A percentile compares a stretch with the other conserved stretches of the same genome.
Evolutionary conservation across 2,888 invertebrate species (phyloP).

Genomic region (Acanthosepion esculentum): DNA sequence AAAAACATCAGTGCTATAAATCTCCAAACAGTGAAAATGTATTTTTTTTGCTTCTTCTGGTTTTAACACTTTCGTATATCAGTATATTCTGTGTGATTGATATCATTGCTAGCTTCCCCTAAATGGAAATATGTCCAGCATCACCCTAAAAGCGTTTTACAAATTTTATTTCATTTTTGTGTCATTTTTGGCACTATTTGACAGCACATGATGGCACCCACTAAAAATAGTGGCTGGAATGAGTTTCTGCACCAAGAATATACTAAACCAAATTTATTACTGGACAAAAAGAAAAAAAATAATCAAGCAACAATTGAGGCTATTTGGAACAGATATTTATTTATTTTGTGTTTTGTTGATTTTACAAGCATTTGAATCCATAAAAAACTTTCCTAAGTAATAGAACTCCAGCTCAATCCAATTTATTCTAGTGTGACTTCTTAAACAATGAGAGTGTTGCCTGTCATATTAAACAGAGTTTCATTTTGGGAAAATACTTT

Average conservation of each 20-base stretch:
- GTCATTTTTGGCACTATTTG: background rate
- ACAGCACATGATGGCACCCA: background rate
- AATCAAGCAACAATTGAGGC: background rate
- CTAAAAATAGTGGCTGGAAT: background rate
- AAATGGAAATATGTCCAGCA: background rate
- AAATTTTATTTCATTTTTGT: constrained; percentile 33
- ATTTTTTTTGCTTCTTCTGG: background rate
- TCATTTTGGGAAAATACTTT: too few species aligned
- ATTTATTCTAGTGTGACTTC: too few species aligned
- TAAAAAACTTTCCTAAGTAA: too few species aligned
- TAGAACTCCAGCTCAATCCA: too few species aligned
- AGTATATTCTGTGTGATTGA: constrained; percentile 14
- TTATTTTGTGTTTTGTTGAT: too few species aligned
- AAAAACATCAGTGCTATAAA: background rate
- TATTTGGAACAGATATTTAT: too few species aligned
- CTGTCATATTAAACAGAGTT: too few species aligned
- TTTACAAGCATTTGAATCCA: too few species aligned
- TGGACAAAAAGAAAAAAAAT: background rate
- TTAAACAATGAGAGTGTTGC: too few species aligned
- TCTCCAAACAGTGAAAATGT: background rate
- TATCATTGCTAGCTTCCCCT: background rate
- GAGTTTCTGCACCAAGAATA: background rate
- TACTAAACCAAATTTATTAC: background rate
- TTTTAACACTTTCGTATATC: background rate
- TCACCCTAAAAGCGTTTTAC: background rate